phyloP scores from a whole-genome alignment of 1,140 invertebrate species.

The Ostrea denselamellosa region DNA sequence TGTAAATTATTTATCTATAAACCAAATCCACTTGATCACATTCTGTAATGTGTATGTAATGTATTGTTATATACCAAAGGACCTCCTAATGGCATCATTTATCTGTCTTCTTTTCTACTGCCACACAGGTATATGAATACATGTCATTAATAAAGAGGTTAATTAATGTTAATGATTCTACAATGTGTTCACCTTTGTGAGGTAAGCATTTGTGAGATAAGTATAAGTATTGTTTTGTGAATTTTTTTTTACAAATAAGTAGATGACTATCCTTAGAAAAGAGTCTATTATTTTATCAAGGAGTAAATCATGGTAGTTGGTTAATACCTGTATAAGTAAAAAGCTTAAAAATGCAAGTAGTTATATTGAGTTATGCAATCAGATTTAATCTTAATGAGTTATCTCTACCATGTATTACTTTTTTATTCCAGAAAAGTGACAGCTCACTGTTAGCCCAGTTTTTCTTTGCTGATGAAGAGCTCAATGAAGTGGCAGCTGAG shows the following conservation, averaged over 20 bases:
- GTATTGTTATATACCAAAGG: not conserved
- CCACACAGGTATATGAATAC: not conserved
- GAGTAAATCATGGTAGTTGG: not conserved
- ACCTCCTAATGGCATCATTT: not conserved
- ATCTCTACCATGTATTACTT: not conserved
- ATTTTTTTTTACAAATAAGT: not conserved
- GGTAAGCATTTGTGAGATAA: not conserved
- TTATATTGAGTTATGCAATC: no score
- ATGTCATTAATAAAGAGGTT: not conserved
- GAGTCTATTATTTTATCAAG: not conserved
- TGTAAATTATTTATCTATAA: no score
- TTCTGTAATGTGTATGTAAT: not conserved
- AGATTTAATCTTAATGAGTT: not conserved
- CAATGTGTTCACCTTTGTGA: not conserved
- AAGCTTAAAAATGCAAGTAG: no score
- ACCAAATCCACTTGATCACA: not conserved
- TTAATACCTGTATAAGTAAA: not conserved
- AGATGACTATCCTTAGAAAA: not conserved
- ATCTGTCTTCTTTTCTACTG: not conserved
- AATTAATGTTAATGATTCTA: not conserved
- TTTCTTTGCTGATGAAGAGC: conserved; percentile 97
- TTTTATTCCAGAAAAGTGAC: conserved; percentile 89
- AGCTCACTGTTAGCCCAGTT: conserved; percentile 96
- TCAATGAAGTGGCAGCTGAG: conserved; percentile 95
- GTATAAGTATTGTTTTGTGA: not conserved